phyloP scores from a whole-genome alignment of 92 coral and sea anemone species.

The Palythoa caribaeorum region DNA sequence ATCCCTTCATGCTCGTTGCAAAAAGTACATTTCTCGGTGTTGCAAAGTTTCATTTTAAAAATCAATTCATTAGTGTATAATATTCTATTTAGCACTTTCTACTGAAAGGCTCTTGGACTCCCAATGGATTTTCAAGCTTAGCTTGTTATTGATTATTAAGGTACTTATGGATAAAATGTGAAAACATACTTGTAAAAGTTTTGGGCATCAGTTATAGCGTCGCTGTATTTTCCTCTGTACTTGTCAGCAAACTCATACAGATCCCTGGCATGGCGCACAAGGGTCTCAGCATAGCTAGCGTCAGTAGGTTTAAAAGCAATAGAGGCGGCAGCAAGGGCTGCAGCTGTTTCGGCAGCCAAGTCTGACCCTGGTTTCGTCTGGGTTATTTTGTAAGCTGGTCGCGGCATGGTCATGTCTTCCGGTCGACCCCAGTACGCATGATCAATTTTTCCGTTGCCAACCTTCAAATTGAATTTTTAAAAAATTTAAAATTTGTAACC shows the following conservation, averaged over 20 bases:
- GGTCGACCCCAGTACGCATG: slow-evolving; percentile 87
- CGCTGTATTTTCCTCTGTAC: slow-evolving; percentile 64
- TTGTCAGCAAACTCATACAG: slow-evolving; percentile 69
- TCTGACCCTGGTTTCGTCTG: slow-evolving; percentile 74
- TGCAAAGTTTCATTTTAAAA: too few relatives aligned
- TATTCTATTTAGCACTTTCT: not conserved
- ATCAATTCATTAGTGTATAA: too few relatives aligned
- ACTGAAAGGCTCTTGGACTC: not conserved
- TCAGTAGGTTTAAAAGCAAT: slow-evolving; percentile 51
- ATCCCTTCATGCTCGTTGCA: too few relatives aligned
- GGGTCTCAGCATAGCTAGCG: not conserved
- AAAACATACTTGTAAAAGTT: slow-evolving; percentile 39
- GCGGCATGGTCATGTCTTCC: slow-evolving; percentile 75
- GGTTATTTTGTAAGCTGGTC: slow-evolving; percentile 81
- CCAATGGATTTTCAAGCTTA: too few relatives aligned
- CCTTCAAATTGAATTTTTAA: slow-evolving; percentile 32
- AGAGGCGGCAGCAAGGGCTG: slow-evolving; percentile 65
- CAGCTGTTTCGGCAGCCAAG: slow-evolving; percentile 80
- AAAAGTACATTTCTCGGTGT: too few relatives aligned
- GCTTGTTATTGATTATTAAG: not conserved
- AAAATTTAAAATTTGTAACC: not conserved
- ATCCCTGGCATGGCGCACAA: slow-evolving; percentile 32
- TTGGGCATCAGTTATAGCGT: slow-evolving; percentile 67
- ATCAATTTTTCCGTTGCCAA: slow-evolving; percentile 75
- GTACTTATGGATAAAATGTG: too few relatives aligned